Evolutionary conservation across 2,797 vertebrate genomes (phyloP), one percentile per base, ranked within the genome.

Genomic region (Holocentrus rufus): DNA sequence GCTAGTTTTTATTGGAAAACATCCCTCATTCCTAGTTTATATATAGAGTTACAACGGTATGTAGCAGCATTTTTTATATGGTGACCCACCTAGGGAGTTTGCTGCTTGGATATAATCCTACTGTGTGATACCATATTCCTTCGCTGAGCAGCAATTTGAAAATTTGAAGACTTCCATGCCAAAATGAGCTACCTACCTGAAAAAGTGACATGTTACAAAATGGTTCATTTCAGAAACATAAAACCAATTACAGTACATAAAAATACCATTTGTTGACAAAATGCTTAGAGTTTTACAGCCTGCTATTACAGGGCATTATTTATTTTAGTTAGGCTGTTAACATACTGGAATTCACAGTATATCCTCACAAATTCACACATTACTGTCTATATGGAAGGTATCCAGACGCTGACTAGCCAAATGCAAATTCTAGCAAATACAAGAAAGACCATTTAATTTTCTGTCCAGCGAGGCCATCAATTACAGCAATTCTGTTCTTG

Each of bases 1-100:
- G 34, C 14, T n/a, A 11, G 23, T 50, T 50, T 85, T 79, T 76
- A 85, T 70, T 58, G 22, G 8, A 62, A 57, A 77, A 31, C 52
- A 57, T 69, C 54, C 23, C 56, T 66, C 39, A 59, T 57, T 64
- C 9, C 1, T 63, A 10, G 23, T 77, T 69, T 68, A 66, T 74
- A 49, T 58, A 61, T 52, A 61, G 34, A 57, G 74, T 60, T 59
- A 34, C 62, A 47, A 50, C 65, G 72, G 57, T 64, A 47, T 62
- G 34, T 74, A 36, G 58, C 13, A 63, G 54, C 0, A 42, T 72
- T 74, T 66, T 55, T 74, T 58, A 69, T 67, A 64, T 49, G 58
- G 61, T 47, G 46, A 61, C 53, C 44, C 25, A 69, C 68, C 52
- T 39, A 55, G 50, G 61, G 53, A 68, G 61, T 79, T 58, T 81